phyloP scores from a whole-genome alignment of 2,113 vertebrate genomes.

The Thinocorus orbignyianus region DNA sequence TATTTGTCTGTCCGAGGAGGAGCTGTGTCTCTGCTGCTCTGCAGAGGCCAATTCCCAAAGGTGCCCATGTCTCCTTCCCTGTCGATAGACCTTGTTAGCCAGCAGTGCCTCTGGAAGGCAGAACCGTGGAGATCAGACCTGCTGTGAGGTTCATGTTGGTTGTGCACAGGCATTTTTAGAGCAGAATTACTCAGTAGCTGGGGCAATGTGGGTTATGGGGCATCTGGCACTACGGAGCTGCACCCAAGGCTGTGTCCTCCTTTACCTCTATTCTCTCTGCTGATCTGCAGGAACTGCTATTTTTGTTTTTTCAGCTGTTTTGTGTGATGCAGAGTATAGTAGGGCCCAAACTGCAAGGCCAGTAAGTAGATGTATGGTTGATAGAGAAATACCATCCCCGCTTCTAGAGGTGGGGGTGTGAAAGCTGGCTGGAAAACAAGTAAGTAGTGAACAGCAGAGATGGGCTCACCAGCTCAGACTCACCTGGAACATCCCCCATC shows the following conservation, averaged over 20 bases:
- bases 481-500: background rate
- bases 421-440: background rate
- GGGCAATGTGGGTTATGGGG: background rate
- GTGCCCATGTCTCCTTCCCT: background rate
- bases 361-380: background rate
- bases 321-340: too few relatives aligned
- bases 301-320: background rate
- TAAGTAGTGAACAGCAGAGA: background rate
- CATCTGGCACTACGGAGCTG: background rate
- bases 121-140: background rate
- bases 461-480: accelerated
- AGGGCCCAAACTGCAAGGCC: background rate
- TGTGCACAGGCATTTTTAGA: background rate
- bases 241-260: background rate
- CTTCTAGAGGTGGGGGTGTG: background rate
- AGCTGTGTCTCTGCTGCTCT: background rate
- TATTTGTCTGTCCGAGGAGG: background rate
- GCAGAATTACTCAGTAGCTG: background rate
- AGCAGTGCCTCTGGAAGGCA: background rate
- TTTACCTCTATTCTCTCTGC: background rate
- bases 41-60: background rate
- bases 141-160: background rate
- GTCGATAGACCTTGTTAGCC: accelerated
- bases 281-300: background rate
- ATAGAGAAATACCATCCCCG: background rate